Base-by-base conservation (phyloP, 2,888 invertebrate genomes). In the Leptopilina drosophilae region DNA sequence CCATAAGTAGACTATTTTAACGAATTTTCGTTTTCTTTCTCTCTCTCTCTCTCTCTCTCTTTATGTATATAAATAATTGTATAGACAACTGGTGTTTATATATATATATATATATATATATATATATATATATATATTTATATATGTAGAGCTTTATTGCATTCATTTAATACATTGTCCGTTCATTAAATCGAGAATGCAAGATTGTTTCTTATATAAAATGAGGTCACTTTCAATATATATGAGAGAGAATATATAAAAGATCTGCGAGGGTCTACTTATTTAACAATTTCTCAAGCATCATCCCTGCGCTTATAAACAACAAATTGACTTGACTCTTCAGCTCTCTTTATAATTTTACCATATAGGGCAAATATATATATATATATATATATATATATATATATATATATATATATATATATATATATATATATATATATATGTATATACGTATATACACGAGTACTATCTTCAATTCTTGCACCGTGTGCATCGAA, bases 271-370 rank as follows among this genome's bases (percentile, higher is more conserved):
- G 73, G 40, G 73, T 11, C 56, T 56, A 33, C 69, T 73, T 73
- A 73, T 73, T 73, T 73, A 73, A 73, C 73, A 73, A 73, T 73
- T 73, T 73, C 56, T 73, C 40, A 73, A 73, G 73, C 56, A 73
- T 73, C 73, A 73, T 73, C 56, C 73, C 33, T 33, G 56, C 69
- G 49, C 53, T 42, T 33, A 73, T 73, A 49, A 42, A 73, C 56
- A 73, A 73, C 73, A 73, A 73, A 73, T 73, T 73, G 56, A 56
- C 56, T 53, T 5, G 33, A 73, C 33, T 73, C 73, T 73, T 33
- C 33, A 33, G 33, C 73, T 73, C 33, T 49, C 73, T 42, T 42
- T 7, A 6, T 7, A 33, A 33, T 59, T 73, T 26, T 26, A 26
- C 69, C 69, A 73, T 73, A 73, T 73, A 76, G 42, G 46, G 56